Evolutionary conservation across 2,888 invertebrate species (phyloP).

Genomic region (Andrena dorsata): DNA sequence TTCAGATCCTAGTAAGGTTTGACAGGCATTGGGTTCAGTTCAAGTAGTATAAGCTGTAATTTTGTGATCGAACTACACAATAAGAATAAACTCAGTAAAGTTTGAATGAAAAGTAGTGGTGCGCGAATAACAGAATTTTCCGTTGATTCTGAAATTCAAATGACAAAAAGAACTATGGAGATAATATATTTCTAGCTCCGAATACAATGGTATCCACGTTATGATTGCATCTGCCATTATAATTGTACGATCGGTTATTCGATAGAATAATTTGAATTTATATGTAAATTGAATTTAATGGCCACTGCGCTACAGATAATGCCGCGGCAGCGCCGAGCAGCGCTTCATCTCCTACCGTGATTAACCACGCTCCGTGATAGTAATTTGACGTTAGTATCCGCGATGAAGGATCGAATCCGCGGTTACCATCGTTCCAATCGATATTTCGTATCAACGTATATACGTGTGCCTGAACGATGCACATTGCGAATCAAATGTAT

Average conservation of each 20-base stretch:
- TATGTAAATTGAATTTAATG: constrained; percentile 84
- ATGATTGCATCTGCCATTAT: constrained; percentile 74
- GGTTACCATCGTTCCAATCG: constrained; percentile 65
- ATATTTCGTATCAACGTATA: constrained; percentile 55
- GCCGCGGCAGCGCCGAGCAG: constrained; percentile 60
- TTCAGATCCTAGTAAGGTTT: no score
- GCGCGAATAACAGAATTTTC: neutral
- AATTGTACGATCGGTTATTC: constrained; percentile 74
- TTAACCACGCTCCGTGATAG: constrained; percentile 76
- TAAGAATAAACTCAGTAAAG: neutral
- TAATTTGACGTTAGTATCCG: constrained; percentile 77
- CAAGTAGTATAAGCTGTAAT: no score
- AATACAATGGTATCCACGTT: constrained; percentile 45
- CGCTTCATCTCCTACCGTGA: constrained; percentile 72
- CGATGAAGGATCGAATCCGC: constrained; percentile 74
- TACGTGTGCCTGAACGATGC: constrained; percentile 32
- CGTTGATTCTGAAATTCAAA: neutral
- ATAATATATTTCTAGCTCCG: constrained; percentile 25
- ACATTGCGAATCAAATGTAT: constrained; percentile 36
- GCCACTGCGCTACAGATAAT: constrained; percentile 78
- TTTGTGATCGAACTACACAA: no score
- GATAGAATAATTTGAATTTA: constrained; percentile 82
- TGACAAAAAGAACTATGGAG: constrained; percentile 19
- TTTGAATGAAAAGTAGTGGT: neutral
- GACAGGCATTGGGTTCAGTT: no score